These are phyloP conservation scores for Phalacrocorax pelagicus DNA, from an alignment of 2,113 vertebrate species.

Conservation along the genomic window DNA sequence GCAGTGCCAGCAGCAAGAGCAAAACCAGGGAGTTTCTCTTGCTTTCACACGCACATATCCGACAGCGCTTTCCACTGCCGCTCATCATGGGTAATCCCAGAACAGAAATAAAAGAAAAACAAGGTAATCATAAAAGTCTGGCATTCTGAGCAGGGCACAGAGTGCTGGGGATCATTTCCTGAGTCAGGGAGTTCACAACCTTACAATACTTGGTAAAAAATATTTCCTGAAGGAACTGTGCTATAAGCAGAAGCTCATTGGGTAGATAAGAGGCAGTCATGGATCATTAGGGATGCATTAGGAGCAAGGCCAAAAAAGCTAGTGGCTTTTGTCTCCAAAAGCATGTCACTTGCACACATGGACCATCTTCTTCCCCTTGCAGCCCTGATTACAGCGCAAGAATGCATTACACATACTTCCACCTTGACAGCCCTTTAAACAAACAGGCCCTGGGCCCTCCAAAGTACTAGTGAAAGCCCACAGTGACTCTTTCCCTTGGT, in stretches of 20 bases:
- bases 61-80: background rate
- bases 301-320: background rate
- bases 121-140: background rate
- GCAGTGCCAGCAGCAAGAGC: background rate
- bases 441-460: background rate
- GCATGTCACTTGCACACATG: background rate
- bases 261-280: background rate
- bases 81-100: background rate
- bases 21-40: background rate
- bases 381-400: background rate
- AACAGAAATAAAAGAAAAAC: background rate
- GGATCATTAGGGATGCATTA: background rate
- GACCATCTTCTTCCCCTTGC: fast-evolving
- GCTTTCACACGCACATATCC: background rate
- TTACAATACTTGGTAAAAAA: background rate
- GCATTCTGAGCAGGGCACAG: background rate
- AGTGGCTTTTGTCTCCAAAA: background rate
- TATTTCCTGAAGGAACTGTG: background rate
- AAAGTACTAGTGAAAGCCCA: background rate
- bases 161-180: background rate
- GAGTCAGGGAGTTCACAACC: background rate
- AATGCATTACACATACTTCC: background rate
- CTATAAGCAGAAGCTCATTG: background rate
- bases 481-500: background rate
- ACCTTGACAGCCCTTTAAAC: background rate